Percentiles rank a stretch among this genome's conserved stretches.
These are phyloP conservation scores for Tenthredo mesomela DNA, from an alignment of 2,888 invertebrate species.

Conservation along the genomic window DNA sequence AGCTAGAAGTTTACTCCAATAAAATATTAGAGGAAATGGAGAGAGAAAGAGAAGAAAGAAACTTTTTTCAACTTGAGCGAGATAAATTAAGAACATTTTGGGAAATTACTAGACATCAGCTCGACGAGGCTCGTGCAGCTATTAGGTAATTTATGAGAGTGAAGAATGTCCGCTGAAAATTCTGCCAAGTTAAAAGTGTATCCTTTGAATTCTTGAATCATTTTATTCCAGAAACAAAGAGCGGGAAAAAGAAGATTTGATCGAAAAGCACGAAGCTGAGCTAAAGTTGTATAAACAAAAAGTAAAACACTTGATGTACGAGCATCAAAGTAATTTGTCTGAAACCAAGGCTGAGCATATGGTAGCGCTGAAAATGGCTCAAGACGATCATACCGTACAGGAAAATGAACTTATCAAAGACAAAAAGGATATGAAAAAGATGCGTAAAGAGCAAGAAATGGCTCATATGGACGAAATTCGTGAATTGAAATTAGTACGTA, in stretches of 20 bases:
- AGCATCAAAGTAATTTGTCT: constrained; percentile 92
- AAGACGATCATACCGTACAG: constrained; percentile 89
- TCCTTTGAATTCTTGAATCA: background rate
- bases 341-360: constrained; percentile 92
- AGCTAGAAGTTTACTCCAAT: constrained; percentile 93
- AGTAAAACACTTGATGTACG: constrained; percentile 95
- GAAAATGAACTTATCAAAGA: constrained; percentile 89
- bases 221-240: constrained; percentile 84
- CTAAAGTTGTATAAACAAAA: constrained; percentile 94
- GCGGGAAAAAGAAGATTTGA: constrained; percentile 92
- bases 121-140: constrained; percentile 90
- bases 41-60: constrained; percentile 95
- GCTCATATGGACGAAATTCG: constrained; percentile 87
- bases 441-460: constrained; percentile 85
- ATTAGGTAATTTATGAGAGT: constrained; percentile 77
- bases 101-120: constrained; percentile 95
- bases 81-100: constrained; percentile 97
- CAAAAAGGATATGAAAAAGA: constrained; percentile 84
- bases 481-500: constrained; percentile 83
- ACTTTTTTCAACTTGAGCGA: constrained; percentile 96
- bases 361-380: constrained; percentile 89
- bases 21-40: constrained; percentile 95
- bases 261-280: constrained; percentile 92
- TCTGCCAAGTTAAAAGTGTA: background rate
- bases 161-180: background rate